Evolutionary conservation across 2,888 invertebrate genomes (phyloP), one percentile per base, ranked within the genome.

Genomic region (Drosophila cracens): DNA sequence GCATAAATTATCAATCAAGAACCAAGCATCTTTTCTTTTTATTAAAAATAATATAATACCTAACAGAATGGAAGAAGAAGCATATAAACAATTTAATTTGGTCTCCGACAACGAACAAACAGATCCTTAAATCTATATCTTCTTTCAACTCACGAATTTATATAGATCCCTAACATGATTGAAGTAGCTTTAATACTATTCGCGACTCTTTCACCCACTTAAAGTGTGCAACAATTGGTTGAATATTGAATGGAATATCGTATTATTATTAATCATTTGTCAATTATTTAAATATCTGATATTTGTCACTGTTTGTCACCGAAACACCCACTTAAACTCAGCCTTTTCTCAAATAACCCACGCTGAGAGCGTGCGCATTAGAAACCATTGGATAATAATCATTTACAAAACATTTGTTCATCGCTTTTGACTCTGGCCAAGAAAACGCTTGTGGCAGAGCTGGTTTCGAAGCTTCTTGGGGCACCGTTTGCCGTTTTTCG

Each of bases 371-470:
- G 60, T 40, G 63, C 49, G 48, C 54, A 49, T 54, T 16, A 18
- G 71, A 49, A 59, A 43, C 53, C 60, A 84, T 82, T 83, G 82
- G 84, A 87, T 82, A 87, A 82, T 82, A 21, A 87, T 67, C 33
- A 36, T 65, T 65, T 70, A 72, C 46, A 72, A 87, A 71, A 70
- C 79, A 66, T 73, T 76, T 73, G 61, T 66, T 78, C 79, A 62
- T 71, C 52, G 60, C n/a, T 27, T 46, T 31, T 51, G 51, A 57
- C 58, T 72, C 40, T 61, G 59, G 53, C 58, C 48, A 56, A 64
- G 64, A 57, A 62, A 70, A 59, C 52, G 58, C 66, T 70, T 62
- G 69, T 66, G 58, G 82, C 61, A 54, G 52, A 75, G 73, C 76
- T 51, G 59, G 85, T 77, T 81, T 78, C 40, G 38, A 57, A 60